A percentile compares a stretch with the other conserved stretches of the same genome.
phyloP scores from a whole-genome alignment of 2,113 vertebrate genomes.

The Columba livia region DNA sequence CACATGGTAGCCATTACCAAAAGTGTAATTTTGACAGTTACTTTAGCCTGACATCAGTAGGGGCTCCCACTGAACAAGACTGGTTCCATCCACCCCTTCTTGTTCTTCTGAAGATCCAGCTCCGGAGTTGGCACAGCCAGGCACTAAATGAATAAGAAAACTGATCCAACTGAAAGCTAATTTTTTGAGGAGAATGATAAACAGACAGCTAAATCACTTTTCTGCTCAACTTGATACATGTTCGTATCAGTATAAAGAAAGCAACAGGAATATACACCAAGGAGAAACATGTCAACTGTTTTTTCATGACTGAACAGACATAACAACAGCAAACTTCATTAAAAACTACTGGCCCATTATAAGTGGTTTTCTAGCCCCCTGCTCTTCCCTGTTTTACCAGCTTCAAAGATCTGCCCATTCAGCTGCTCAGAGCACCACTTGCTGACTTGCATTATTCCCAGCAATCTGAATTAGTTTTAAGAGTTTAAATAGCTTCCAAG shows the following conservation, averaged over 20 bases:
- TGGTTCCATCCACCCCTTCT: neutral
- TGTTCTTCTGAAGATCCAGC: neutral
- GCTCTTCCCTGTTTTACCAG: neutral
- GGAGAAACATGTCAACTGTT: neutral
- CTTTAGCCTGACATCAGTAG: neutral
- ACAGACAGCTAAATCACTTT: neutral
- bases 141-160: neutral
- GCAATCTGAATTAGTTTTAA: neutral
- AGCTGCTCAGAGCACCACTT: neutral
- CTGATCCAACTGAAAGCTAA: neutral
- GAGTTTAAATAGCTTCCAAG: neutral
- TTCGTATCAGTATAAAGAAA: neutral
- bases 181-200: accelerated
- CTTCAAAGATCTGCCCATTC: slow-evolving; percentile 21
- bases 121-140: neutral
- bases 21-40: neutral
- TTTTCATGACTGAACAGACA: neutral
- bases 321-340: neutral
- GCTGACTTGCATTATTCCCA: neutral
- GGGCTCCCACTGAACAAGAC: neutral
- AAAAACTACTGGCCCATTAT: neutral
- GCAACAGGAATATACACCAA: neutral
- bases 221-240: neutral
- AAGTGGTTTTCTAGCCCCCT: neutral
- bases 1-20: neutral